Base-by-base conservation (phyloP, 2,888 invertebrate species). In the Mesorhabditis belari region DNA sequence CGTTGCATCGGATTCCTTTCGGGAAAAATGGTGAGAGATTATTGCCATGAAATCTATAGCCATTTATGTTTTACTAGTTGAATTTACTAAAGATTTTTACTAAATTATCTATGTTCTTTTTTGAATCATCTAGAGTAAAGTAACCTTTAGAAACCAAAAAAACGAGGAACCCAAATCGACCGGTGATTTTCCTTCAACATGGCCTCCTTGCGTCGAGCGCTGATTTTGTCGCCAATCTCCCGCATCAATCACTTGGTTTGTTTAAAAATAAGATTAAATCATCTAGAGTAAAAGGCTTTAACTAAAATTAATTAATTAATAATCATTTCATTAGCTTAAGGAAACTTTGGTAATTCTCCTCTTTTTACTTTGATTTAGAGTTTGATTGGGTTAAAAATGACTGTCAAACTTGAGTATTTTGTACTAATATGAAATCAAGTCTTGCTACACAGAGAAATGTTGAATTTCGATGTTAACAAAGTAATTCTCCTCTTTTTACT, bases 1-100 rank as follows among this genome's bases (percentile, higher is more conserved):
- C 82, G 61, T 74, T 85, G 60, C 84, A 85, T 70, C 78, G 85
- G 55, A 84, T 85, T 55, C 83, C 90, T 0, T 85, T 62, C 26
- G 70, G 70, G 53, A 27, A 27, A 49, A 61, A 60, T 50, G 49
- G 61, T 61, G 44, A n/a, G 44, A 1, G 12, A 35, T 63, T 67
- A 56, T 50, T 35, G 2, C 44, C 2, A 9, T 9, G n/a, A 35
- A 35, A 35, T 35, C 44, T n/a, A n/a, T n/a, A n/a, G n/a, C n/a
- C n/a, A n/a, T n/a, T n/a, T n/a, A n/a, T n/a, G n/a, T n/a, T n/a
- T n/a, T n/a, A n/a, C n/a, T n/a, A n/a, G n/a, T n/a, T n/a, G n/a
- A n/a, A n/a, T n/a, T n/a, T n/a, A n/a, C n/a, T n/a, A n/a, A n/a
- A n/a, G n/a, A n/a, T n/a, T n/a, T n/a, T n/a, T n/a, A n/a, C n/a